Evolutionary conservation across 2,797 vertebrate species (phyloP), one percentile per base, ranked within the genome.

Genomic region (Salarias fasciatus): DNA sequence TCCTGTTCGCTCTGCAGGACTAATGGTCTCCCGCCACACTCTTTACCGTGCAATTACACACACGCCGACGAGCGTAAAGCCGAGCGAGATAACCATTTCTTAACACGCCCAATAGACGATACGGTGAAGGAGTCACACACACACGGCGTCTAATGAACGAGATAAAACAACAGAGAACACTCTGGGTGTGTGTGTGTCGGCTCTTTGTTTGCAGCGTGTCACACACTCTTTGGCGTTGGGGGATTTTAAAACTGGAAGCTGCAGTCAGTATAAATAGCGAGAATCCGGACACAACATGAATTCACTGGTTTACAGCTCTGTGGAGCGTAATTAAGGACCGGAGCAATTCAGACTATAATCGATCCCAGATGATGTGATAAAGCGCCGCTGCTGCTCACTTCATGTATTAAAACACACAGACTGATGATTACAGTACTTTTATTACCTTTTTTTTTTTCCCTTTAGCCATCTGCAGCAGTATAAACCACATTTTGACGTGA

Each of bases 1-100:
- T 82, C 79, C 79, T 86, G 80, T 86, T 76, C 72, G 68, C 31
- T 73, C 76, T 77, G 53, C 69, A 48, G 54, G 48, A 44, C 73
- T 72, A 79, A 76, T 81, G 63, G 63, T 53, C 57, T 76, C 69
- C 50, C 68, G 72, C 68, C 60, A 10, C 61, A 56, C 70, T 73
- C 59, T 63, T 65, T 47, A 50, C 29, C 49, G 46, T 29, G 18
- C 57, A 49, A 8, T 61, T 48, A 65, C 55, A 69, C 62, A 62
- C 63, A 60, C 38, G 12, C 1, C 11, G 43, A 30, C 36, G 49
- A 28, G 38, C 45, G 40, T 6, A 47, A 46, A 47, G 10, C 24
- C 0, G 4, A 9, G 33, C 24, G 47, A 72, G 38, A 70, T 53
- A 44, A 35, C 37, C 37, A 40, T n/a, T 24, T 30, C 6, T 45